phyloP scores from a whole-genome alignment of 2,888 invertebrate genomes.

The Pimpla rufipes region DNA sequence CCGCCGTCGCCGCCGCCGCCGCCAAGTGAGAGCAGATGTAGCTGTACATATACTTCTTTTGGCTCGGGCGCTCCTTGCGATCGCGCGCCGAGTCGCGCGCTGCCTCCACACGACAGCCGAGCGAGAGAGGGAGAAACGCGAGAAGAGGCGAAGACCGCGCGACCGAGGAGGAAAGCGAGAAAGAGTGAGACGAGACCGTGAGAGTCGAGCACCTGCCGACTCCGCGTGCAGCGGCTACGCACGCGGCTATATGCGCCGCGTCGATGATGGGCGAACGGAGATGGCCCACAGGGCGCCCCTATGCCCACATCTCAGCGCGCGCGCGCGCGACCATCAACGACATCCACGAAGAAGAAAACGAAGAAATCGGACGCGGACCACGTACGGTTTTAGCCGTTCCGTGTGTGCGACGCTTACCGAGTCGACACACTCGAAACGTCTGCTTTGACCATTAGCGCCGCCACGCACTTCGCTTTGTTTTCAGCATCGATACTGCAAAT shows the following conservation, averaged over 20 bases:
- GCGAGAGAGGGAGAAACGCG: slow-evolving; percentile 14
- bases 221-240: slow-evolving; percentile 63
- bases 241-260: slow-evolving; percentile 45
- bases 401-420: background rate
- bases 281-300: slow-evolving; percentile 76
- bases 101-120: slow-evolving; percentile 58
- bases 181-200: slow-evolving; percentile 71
- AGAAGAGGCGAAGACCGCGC: slow-evolving; percentile 68
- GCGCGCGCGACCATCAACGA: slow-evolving; percentile 44
- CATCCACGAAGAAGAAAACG: slow-evolving; percentile 52
- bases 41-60: slow-evolving; percentile 58
- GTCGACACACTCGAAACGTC: background rate
- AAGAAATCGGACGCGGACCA: slow-evolving; percentile 69
- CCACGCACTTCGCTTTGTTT: too few species aligned
- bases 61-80: slow-evolving; percentile 59
- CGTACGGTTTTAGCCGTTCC: background rate
- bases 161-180: slow-evolving; percentile 68
- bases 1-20: slow-evolving; percentile 49
- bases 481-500: too few species aligned
- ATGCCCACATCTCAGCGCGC: slow-evolving; percentile 77
- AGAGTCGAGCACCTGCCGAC: slow-evolving; percentile 80
- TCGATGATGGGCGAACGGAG: slow-evolving; percentile 67
- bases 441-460: too few species aligned
- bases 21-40: slow-evolving; percentile 73
- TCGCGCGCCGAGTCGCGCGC: slow-evolving; percentile 65